Conservation (phyloP, 2,113 vertebrate genomes). For the Alosa alosa region DNA sequence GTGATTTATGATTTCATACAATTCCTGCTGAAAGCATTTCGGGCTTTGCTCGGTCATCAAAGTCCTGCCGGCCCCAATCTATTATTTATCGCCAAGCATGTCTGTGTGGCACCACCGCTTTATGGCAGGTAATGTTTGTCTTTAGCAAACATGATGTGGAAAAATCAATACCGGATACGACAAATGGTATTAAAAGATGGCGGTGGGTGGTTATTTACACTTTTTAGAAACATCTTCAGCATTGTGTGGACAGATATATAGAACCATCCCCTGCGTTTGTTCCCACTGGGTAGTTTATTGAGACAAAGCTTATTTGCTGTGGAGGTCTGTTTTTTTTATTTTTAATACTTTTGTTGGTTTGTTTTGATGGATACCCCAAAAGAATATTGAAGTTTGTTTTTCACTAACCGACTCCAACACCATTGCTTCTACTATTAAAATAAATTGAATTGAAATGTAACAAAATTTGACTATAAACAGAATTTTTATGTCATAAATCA, state of each 20-base stretch:
- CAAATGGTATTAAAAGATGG: constrained; percentile 57
- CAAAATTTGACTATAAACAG: neutral
- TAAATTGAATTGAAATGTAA: neutral
- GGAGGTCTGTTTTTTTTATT: constrained; percentile 33
- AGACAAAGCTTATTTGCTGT: constrained; percentile 33
- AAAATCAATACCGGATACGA: constrained; percentile 66
- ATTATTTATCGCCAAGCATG: constrained; percentile 80
- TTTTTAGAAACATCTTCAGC: constrained; percentile 52
- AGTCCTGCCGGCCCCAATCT: constrained; percentile 76
- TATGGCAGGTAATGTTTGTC: constrained; percentile 77
- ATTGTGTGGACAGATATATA: constrained; percentile 44
- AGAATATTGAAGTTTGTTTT: neutral
- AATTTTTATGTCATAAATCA: neutral
- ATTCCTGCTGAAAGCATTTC: constrained; percentile 81
- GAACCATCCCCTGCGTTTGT: neutral
- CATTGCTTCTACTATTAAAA: neutral
- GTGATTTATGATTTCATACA: constrained; percentile 84
- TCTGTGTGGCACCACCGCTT: constrained; percentile 73
- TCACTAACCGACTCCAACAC: neutral
- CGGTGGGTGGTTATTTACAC: constrained; percentile 52
- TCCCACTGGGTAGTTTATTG: constrained; percentile 35
- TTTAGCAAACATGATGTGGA: constrained; percentile 75
- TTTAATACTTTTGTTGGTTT: constrained; percentile 18
- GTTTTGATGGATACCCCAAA: constrained; percentile 4
- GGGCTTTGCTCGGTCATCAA: constrained; percentile 82